These are phyloP conservation scores for Heterochromis multidens DNA, from an alignment of 2,113 vertebrate species.

Conservation along the genomic window DNA sequence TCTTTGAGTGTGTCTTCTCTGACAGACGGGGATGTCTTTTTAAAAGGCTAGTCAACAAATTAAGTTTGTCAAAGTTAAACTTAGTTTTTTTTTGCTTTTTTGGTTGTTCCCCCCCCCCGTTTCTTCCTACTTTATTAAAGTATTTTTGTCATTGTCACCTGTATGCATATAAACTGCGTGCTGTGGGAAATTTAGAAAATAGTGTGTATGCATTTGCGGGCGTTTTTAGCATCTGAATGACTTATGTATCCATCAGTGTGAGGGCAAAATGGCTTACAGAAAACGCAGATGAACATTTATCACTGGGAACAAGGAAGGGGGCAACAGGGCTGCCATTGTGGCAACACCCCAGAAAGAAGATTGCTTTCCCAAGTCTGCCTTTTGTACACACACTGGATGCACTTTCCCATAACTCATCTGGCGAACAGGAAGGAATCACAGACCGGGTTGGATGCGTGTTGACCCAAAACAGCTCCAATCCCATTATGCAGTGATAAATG, in stretches of 20 bases:
- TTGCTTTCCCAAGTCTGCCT: constrained; percentile 52
- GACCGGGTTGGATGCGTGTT: constrained; percentile 50
- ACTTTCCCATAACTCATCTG: constrained; percentile 60
- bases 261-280: constrained; percentile 13
- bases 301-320: constrained; percentile 20
- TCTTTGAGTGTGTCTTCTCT: constrained; percentile 2
- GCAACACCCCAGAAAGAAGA: constrained; percentile 34
- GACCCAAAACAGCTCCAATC: constrained; percentile 64
- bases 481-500: constrained; percentile 70
- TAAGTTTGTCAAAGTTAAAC: not conserved
- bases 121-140: not conserved
- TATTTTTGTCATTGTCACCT: not conserved
- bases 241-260: not conserved
- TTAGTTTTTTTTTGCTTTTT: not conserved
- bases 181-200: not conserved
- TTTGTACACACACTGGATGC: constrained; percentile 37
- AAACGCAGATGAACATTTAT: constrained; percentile 48
- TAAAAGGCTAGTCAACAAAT: not conserved
- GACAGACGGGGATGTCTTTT: not conserved
- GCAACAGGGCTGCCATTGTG: constrained; percentile 34
- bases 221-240: not conserved
- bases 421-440: constrained; percentile 64
- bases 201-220: not conserved
- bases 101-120: not conserved
- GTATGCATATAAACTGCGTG: not conserved